phyloP scores from a whole-genome alignment of 2,888 invertebrate species.

The Hypsopygia costalis region DNA sequence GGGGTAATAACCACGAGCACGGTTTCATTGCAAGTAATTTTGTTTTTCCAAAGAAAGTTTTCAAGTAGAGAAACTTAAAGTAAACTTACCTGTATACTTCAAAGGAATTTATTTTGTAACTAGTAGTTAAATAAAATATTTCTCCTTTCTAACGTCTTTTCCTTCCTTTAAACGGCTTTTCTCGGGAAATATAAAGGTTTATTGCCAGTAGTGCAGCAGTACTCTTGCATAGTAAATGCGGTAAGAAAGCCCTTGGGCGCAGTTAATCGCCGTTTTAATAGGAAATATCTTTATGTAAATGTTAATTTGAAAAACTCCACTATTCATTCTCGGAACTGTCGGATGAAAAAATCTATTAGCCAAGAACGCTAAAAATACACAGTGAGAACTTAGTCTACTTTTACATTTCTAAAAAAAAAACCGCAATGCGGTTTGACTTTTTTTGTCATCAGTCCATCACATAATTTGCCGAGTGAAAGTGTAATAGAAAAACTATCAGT shows the following conservation, averaged over 20 bases:
- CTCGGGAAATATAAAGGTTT: not conserved
- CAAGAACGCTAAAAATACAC: constrained; percentile 36
- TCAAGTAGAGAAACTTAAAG: not conserved
- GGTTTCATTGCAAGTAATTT: not conserved
- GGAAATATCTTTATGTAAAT: constrained; percentile 55
- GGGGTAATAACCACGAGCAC: too few species aligned
- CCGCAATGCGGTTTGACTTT: not conserved
- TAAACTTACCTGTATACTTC: not conserved
- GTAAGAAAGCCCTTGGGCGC: constrained; percentile 25
- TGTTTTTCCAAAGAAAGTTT: not conserved
- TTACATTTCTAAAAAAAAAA: not conserved
- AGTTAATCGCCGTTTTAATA: constrained; percentile 49
- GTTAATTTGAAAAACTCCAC: constrained; percentile 48
- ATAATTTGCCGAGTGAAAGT: not conserved
- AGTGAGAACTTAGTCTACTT: constrained; percentile 22
- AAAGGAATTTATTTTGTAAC: not conserved
- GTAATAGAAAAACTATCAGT: not conserved
- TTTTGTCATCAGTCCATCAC: not conserved
- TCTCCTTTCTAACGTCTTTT: not conserved
- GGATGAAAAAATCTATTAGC: constrained; percentile 53
- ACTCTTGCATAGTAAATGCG: constrained; percentile 13
- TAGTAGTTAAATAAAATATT: not conserved
- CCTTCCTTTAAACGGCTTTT: not conserved
- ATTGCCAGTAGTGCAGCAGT: constrained; percentile 31
- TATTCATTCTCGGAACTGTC: constrained; percentile 37